A percentile compares a stretch with the other conserved stretches of the same genome.
These are phyloP conservation scores for Rambutsinella grinnellia DNA, from an alignment of 2,888 invertebrate genomes.

Conservation along the genomic window DNA sequence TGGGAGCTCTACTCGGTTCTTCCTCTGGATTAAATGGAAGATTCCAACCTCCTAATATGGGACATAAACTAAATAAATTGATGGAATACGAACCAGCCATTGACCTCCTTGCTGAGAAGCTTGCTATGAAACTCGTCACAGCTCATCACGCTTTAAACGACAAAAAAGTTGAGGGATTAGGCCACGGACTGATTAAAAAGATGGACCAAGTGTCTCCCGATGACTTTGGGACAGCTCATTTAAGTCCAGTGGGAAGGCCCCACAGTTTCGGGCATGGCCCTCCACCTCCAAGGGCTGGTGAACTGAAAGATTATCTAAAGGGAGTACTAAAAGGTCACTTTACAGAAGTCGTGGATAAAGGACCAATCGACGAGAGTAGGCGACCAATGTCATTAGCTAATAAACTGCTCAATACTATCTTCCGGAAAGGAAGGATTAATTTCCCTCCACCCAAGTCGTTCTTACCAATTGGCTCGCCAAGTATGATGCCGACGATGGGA, in stretches of 20 bases:
- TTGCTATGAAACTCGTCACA: slow-evolving; percentile 61
- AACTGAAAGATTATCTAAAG: slow-evolving; percentile 38
- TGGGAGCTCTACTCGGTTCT: slow-evolving; percentile 52
- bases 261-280: too few species aligned
- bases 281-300: slow-evolving; percentile 12
- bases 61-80: slow-evolving; percentile 33
- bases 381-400: slow-evolving; percentile 11
- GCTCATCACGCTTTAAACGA: slow-evolving; percentile 43
- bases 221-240: background rate
- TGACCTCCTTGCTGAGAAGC: slow-evolving; percentile 63
- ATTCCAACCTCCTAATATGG: slow-evolving; percentile 36
- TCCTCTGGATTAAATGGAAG: slow-evolving; percentile 21
- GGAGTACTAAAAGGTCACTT: slow-evolving; percentile 34
- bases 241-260: too few species aligned
- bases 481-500: slow-evolving; percentile 19
- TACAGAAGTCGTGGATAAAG: slow-evolving; percentile 22
- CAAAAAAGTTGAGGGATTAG: slow-evolving; percentile 11
- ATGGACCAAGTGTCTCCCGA: background rate
- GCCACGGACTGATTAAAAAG: background rate
- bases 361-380: slow-evolving; percentile 20
- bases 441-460: background rate
- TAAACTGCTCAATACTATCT: slow-evolving; percentile 33
- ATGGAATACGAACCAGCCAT: slow-evolving; percentile 62
- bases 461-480: background rate
- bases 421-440: slow-evolving; percentile 22